These are phyloP conservation scores for Halcyon leucocephala DNA, from an alignment of 2,797 vertebrate species.

Conservation along the genomic window DNA sequence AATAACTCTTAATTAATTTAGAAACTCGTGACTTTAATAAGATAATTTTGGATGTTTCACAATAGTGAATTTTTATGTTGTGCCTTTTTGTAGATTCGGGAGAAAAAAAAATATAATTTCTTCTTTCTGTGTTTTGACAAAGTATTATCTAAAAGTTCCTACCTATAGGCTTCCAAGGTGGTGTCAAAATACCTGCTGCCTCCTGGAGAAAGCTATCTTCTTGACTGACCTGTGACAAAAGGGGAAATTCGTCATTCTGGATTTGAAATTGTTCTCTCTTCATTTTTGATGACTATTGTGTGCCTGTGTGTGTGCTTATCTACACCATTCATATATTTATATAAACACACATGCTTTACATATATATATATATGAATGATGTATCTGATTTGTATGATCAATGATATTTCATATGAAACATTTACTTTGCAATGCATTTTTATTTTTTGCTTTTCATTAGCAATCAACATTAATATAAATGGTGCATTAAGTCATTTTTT, in stretches of 20 bases:
- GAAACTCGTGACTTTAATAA: neutral
- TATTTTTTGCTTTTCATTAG: conserved; percentile 4
- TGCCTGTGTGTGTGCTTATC: neutral
- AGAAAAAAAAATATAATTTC: neutral
- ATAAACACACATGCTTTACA: neutral
- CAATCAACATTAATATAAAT: neutral
- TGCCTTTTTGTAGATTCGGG: neutral
- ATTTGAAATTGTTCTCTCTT: neutral
- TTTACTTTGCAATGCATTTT: neutral
- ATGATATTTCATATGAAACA: neutral
- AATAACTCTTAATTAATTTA: neutral
- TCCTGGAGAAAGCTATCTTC: neutral
- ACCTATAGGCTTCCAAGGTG: neutral
- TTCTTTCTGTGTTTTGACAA: neutral
- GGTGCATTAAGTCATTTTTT: neutral
- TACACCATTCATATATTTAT: neutral
- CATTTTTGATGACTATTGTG: neutral
- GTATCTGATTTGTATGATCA: neutral
- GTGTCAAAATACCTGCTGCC: neutral
- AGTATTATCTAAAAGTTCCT: neutral
- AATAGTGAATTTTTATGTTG: neutral
- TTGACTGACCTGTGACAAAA: neutral
- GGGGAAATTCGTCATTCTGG: neutral
- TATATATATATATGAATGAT: neutral
- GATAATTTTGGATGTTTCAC: neutral